phyloP scores from a whole-genome alignment of 1,140 invertebrate genomes.

The Chironomus striatipennis region DNA sequence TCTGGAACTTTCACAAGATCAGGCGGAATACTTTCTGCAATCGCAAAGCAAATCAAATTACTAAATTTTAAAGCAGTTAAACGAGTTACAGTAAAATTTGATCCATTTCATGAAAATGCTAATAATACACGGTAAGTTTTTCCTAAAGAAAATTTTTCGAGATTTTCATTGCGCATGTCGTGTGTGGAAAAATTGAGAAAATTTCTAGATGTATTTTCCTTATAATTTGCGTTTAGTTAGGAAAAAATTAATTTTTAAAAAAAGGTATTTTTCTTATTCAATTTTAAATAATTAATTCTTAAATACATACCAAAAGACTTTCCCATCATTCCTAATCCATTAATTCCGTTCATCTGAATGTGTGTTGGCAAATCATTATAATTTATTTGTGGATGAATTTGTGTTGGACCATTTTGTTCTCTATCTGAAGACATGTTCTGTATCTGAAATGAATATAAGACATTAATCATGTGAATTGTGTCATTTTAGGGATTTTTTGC shows the following conservation, averaged over 20 bases:
- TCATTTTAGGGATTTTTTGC: conserved; percentile 61
- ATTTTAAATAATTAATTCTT: background rate
- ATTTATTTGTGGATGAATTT: conserved; percentile 16
- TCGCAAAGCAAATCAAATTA: conserved; percentile 55
- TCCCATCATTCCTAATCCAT: conserved; percentile 16
- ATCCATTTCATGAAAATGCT: conserved; percentile 68
- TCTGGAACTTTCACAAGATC: conserved; percentile 54
- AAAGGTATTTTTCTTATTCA: background rate
- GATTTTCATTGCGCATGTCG: background rate
- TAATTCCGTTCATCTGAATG: background rate
- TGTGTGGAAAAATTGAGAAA: background rate
- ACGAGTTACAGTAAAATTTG: conserved; percentile 66
- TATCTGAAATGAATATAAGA: background rate
- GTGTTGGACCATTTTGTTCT: conserved; percentile 10
- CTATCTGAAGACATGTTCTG: background rate
- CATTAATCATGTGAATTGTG: background rate
- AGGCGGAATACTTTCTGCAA: conserved; percentile 53
- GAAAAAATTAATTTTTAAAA: background rate
- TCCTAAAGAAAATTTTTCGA: conserved; percentile 23
- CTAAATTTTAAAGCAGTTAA: conserved; percentile 72
- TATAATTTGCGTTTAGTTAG: background rate
- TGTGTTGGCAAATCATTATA: background rate
- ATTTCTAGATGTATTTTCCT: background rate
- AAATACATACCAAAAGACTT: background rate
- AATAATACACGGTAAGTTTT: conserved; percentile 57